Conservation (phyloP, 2,888 invertebrate genomes). For the Polyploca ridens region DNA sequence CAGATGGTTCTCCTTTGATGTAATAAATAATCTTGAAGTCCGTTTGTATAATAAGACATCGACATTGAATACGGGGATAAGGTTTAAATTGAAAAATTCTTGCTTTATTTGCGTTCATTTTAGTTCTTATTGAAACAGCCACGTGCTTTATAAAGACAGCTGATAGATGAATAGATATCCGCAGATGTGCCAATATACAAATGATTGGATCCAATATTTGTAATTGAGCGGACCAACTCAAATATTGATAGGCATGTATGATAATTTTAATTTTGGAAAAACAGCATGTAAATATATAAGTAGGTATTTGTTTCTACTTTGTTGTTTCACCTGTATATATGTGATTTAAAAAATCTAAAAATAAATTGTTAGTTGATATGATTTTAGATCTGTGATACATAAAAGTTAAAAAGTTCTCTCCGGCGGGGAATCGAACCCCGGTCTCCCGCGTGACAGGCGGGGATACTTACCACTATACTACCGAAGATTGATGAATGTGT, state of each 20-base stretch:
- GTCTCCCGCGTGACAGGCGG: slow-evolving; percentile 83
- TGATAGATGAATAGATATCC: not conserved
- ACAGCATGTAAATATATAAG: no score
- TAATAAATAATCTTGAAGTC: not conserved
- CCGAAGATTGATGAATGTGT: slow-evolving; percentile 53
- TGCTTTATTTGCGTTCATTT: not conserved
- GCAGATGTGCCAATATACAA: not conserved
- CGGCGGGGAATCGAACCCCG: slow-evolving; percentile 83
- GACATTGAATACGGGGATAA: not conserved
- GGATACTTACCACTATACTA: slow-evolving; percentile 83
- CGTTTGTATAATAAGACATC: not conserved
- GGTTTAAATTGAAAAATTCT: slow-evolving; percentile 3
- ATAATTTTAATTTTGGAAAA: no score
- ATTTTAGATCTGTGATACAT: no score
- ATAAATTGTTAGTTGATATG: no score
- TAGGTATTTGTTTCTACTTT: no score
- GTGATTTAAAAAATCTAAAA: no score
- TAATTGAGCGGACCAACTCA: not conserved
- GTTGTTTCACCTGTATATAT: no score
- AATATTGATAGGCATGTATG: not conserved
- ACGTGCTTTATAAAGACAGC: not conserved
- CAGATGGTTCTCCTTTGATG: not conserved
- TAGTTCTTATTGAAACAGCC: not conserved
- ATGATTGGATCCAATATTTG: not conserved
- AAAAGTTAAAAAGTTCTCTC: slow-evolving; percentile 39